Conservation (phyloP, 2,113 vertebrate genomes). For the Gobio gobio region DNA sequence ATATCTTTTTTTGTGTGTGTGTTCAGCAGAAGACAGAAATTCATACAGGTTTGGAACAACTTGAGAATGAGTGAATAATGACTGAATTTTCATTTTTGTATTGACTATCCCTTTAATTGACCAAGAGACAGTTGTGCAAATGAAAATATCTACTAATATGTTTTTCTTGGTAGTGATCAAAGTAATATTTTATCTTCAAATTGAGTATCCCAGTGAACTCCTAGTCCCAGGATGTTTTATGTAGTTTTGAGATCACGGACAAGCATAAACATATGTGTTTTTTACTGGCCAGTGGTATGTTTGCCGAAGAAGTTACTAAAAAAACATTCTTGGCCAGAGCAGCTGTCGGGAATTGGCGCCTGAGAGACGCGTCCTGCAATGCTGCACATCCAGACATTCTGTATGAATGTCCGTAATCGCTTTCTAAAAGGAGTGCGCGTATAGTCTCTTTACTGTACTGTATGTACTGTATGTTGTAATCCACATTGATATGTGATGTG, state of each 20-base stretch:
- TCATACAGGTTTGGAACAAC: too few relatives aligned
- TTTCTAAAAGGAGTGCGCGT: constrained; percentile 18
- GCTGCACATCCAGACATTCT: constrained; percentile 52
- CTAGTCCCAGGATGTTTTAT: not conserved
- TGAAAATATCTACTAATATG: not conserved
- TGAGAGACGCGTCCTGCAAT: constrained; percentile 53
- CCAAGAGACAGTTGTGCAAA: not conserved
- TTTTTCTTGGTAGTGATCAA: not conserved
- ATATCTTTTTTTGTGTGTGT: too few relatives aligned
- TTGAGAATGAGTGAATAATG: too few relatives aligned
- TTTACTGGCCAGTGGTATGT: not conserved
- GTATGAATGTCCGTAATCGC: not conserved
- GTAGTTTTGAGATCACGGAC: not conserved
- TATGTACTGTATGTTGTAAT: not conserved
- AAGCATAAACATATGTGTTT: not conserved
- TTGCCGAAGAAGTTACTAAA: constrained; percentile 55
- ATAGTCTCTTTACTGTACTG: constrained; percentile 45
- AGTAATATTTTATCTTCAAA: not conserved
- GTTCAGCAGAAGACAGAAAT: too few relatives aligned
- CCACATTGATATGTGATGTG: not conserved
- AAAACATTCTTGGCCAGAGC: constrained; percentile 54
- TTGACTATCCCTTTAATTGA: not conserved
- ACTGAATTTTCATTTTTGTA: too few relatives aligned
- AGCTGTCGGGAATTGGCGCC: constrained; percentile 61
- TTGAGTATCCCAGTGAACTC: not conserved